Conservation (phyloP, 2,888 invertebrate species). For the Fragum sueziense region DNA sequence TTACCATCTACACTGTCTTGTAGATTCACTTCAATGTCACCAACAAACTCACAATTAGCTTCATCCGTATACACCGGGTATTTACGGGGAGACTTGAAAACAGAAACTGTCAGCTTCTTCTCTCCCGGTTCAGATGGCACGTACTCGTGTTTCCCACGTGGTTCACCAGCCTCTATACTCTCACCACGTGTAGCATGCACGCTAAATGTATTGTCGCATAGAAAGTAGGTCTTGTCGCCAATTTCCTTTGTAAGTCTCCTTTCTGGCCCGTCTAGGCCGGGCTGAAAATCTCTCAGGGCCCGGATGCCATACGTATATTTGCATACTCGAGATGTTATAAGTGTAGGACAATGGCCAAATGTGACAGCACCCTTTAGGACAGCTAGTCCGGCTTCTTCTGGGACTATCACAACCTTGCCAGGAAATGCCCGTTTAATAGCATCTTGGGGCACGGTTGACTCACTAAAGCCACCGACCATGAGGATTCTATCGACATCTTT, state of each 20-base stretch:
- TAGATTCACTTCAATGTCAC: background rate
- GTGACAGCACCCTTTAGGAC: conserved; percentile 63
- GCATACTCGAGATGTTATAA: conserved; percentile 51
- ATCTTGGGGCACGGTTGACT: conserved; percentile 55
- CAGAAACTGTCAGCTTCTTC: conserved; percentile 2
- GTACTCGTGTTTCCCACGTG: conserved; percentile 48
- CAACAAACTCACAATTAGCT: background rate
- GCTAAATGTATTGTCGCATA: conserved; percentile 57
- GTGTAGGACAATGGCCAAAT: conserved; percentile 56
- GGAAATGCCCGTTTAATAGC: conserved; percentile 49
- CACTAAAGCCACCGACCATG: conserved; percentile 65
- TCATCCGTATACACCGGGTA: conserved; percentile 9
- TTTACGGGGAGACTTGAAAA: background rate
- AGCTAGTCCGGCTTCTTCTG: conserved; percentile 55
- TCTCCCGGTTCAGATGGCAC: conserved; percentile 47
- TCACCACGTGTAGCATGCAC: conserved; percentile 48
- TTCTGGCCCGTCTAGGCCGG: conserved; percentile 48
- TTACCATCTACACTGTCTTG: background rate
- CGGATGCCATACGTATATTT: conserved; percentile 56
- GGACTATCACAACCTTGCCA: conserved; percentile 43
- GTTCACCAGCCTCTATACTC: conserved; percentile 49
- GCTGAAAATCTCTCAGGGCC: conserved; percentile 49
- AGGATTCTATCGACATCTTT: conserved; percentile 47
- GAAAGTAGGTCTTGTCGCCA: background rate
- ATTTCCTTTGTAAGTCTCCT: conserved; percentile 20